Percentiles rank a stretch among this genome's conserved stretches.
These are phyloP conservation scores for Alethe castanea DNA, from an alignment of 2,113 vertebrate species.

Conservation along the genomic window DNA sequence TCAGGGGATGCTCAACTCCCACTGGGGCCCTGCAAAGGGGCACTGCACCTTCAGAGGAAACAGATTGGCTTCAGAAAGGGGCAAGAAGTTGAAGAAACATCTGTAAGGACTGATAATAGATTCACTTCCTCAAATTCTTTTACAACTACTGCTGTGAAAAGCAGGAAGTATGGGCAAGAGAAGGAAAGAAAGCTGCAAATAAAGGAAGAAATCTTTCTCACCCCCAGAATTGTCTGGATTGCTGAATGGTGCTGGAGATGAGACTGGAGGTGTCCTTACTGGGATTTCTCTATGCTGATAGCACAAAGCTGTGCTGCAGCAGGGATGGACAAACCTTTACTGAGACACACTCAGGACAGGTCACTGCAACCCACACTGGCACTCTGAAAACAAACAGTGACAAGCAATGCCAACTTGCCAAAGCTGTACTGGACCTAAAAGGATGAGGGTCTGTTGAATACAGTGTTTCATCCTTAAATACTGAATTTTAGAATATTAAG, in stretches of 20 bases:
- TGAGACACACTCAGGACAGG: accelerated
- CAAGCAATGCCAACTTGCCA: accelerated
- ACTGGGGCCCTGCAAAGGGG: background rate
- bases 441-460: background rate
- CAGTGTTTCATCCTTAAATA: accelerated
- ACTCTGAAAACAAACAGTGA: accelerated
- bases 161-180: slow-evolving; percentile 50
- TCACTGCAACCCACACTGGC: background rate
- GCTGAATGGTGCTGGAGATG: accelerated
- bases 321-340: background rate
- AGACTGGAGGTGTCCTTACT: background rate
- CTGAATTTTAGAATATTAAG: background rate
- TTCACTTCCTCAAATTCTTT: slow-evolving; percentile 63
- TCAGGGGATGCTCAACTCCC: background rate
- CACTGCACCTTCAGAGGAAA: slow-evolving; percentile 47
- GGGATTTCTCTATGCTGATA: accelerated
- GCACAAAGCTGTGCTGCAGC: accelerated
- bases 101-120: slow-evolving; percentile 61
- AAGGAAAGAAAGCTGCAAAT: slow-evolving; percentile 17
- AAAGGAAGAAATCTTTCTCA: background rate
- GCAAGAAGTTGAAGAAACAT: slow-evolving; percentile 57
- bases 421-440: background rate
- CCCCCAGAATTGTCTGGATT: accelerated
- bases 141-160: slow-evolving; percentile 20
- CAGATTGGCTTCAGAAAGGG: slow-evolving; percentile 13